These are phyloP conservation scores for Arizona elegans DNA, from an alignment of 2,113 vertebrate genomes.

Conservation along the genomic window DNA sequence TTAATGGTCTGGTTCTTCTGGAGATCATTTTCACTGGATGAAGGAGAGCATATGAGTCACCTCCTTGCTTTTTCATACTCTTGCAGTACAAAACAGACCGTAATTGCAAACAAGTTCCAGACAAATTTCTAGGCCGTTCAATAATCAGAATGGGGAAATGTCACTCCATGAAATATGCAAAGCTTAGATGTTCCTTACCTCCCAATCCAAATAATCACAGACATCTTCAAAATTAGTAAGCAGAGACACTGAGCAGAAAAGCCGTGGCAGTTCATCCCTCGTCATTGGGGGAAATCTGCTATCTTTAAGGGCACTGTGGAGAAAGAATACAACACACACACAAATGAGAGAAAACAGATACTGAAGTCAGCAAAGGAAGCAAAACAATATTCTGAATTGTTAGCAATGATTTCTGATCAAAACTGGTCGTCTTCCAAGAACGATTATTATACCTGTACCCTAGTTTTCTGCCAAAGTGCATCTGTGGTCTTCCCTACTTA, in stretches of 20 bases:
- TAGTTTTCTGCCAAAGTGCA: not conserved
- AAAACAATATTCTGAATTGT: not conserved
- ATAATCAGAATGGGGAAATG: not conserved
- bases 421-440: not conserved
- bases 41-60: not conserved
- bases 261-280: slow-evolving; percentile 98
- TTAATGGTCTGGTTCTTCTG: not conserved
- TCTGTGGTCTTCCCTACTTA: not conserved
- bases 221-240: slow-evolving; percentile 99
- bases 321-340: not conserved
- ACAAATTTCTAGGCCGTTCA: not conserved
- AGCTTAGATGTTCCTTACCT: slow-evolving; percentile 78
- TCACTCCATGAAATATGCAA: not conserved
- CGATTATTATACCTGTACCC: not conserved
- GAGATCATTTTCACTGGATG: not conserved
- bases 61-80: not conserved
- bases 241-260: slow-evolving; percentile 99
- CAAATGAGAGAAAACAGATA: slow-evolving; percentile 55
- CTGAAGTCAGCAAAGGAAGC: not conserved
- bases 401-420: not conserved
- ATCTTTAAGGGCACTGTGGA: slow-evolving; percentile 99
- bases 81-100: not conserved
- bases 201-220: slow-evolving; percentile 99
- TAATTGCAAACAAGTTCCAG: not conserved
- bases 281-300: slow-evolving; percentile 99